phyloP scores from a whole-genome alignment of 2,888 invertebrate species.

The Leptothorax acervorum region DNA sequence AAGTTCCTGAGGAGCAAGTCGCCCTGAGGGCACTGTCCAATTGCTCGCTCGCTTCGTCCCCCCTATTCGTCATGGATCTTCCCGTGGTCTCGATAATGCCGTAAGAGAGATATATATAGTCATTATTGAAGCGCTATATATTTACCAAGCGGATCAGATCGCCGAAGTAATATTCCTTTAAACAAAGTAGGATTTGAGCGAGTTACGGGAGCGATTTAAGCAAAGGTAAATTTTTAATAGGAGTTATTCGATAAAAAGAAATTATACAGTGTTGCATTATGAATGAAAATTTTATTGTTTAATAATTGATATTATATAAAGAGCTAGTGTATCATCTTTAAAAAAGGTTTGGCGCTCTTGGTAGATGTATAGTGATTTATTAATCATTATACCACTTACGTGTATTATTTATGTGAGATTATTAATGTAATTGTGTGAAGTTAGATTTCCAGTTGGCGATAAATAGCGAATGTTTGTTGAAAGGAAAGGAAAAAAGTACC shows the following conservation, averaged over 20 bases:
- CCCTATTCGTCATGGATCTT: slow-evolving; percentile 9
- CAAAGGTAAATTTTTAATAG: not conserved
- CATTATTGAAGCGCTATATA: slow-evolving; percentile 30
- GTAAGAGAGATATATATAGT: slow-evolving; percentile 31
- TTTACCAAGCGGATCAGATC: slow-evolving; percentile 13
- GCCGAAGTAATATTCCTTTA: not conserved
- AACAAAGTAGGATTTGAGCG: not conserved
- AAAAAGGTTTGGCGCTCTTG: slow-evolving; percentile 18
- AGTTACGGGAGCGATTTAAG: not conserved
- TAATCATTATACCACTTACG: slow-evolving; percentile 67
- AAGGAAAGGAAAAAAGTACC: not conserved
- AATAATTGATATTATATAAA: not conserved
- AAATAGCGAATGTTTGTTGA: slow-evolving; percentile 61
- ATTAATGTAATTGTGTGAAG: slow-evolving; percentile 73
- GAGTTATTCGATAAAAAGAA: slow-evolving; percentile 6
- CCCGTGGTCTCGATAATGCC: slow-evolving; percentile 14
- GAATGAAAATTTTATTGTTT: not conserved
- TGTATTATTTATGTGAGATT: slow-evolving; percentile 77
- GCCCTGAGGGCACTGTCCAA: slow-evolving; percentile 40
- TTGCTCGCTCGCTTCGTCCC: slow-evolving; percentile 6
- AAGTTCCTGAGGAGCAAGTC: slow-evolving; percentile 30
- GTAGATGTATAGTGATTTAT: slow-evolving; percentile 47
- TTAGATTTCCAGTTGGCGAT: slow-evolving; percentile 64
- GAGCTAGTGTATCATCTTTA: not conserved
- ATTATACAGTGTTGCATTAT: not conserved